Evolutionary conservation across 2,888 invertebrate species (phyloP).

Genomic region (Sisyra nigra): DNA sequence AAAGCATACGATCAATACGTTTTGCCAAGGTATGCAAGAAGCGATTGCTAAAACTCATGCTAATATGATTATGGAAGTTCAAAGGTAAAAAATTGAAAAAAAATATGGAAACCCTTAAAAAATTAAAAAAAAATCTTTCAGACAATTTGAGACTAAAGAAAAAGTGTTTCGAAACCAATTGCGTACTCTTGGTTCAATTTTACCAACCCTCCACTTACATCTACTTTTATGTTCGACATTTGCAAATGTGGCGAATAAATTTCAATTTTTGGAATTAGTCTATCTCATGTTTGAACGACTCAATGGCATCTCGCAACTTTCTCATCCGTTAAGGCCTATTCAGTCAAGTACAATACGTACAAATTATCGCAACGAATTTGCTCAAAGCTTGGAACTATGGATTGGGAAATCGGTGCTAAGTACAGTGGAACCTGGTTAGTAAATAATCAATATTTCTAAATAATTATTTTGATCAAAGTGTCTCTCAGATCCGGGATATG

Average conservation of each 20-base stretch:
- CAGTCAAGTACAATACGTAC: constrained; percentile 35
- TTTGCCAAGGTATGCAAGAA: constrained; percentile 48
- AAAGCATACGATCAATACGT: constrained; percentile 45
- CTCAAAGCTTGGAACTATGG: constrained; percentile 43
- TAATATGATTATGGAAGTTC: constrained; percentile 45
- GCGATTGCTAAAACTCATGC: constrained; percentile 49
- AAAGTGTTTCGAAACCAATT: constrained; percentile 36
- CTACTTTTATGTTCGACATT: constrained; percentile 54
- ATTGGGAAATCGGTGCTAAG: constrained; percentile 30
- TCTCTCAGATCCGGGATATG: constrained; percentile 1
- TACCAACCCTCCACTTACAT: constrained; percentile 53
- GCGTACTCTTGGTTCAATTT: constrained; percentile 37
- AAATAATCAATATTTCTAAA: not conserved
- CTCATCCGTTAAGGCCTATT: constrained; percentile 38
- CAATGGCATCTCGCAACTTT: constrained; percentile 44
- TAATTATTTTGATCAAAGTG: not conserved
- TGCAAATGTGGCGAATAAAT: constrained; percentile 52
- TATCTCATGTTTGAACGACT: constrained; percentile 49
- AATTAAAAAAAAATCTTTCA: constrained; percentile 13
- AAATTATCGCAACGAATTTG: constrained; percentile 47
- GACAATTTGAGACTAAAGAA: constrained; percentile 33
- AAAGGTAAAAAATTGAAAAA: constrained; percentile 29
- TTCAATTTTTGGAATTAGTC: constrained; percentile 55
- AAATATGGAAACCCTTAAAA: not conserved
- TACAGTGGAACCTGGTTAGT: constrained; percentile 20